phyloP scores from a whole-genome alignment of 2,113 vertebrate genomes.

The Poeciliopsis prolifica region DNA sequence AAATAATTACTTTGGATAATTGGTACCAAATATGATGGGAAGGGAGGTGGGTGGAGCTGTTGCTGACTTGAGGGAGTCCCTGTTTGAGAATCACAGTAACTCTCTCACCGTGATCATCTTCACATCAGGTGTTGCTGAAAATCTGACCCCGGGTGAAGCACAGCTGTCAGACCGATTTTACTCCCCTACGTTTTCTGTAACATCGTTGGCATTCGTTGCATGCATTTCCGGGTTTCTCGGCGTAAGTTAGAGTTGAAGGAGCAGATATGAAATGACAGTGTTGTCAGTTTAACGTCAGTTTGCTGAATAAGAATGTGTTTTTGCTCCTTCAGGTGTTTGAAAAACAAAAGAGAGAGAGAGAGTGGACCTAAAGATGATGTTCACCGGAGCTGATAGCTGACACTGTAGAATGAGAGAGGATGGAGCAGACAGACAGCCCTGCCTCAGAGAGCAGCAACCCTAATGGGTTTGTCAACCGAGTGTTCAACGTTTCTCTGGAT shows the following conservation, averaged over 20 bases:
- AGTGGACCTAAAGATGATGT: constrained; percentile 58
- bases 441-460: constrained; percentile 72
- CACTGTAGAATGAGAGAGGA: constrained; percentile 79
- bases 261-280: constrained; percentile 20
- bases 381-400: constrained; percentile 71
- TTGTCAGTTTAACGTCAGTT: constrained; percentile 32
- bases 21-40: constrained; percentile 31
- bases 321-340: constrained; percentile 63
- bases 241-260: background rate
- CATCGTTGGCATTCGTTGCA: background rate
- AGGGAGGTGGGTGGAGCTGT: background rate
- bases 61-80: constrained; percentile 43
- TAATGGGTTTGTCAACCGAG: constrained; percentile 85
- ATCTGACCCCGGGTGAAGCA: constrained; percentile 5
- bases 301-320: constrained; percentile 37
- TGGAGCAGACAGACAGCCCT: constrained; percentile 81
- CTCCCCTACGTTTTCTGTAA: background rate
- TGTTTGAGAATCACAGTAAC: constrained; percentile 13
- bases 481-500: constrained; percentile 80
- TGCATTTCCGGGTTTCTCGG: background rate
- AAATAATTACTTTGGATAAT: constrained; percentile 70
- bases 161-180: background rate
- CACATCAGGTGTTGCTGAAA: background rate
- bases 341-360: constrained; percentile 18
- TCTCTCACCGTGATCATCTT: background rate